Base-by-base conservation (phyloP, 30 jellyfish, hydroid and myxozoan species). In the Mastigias papua region DNA sequence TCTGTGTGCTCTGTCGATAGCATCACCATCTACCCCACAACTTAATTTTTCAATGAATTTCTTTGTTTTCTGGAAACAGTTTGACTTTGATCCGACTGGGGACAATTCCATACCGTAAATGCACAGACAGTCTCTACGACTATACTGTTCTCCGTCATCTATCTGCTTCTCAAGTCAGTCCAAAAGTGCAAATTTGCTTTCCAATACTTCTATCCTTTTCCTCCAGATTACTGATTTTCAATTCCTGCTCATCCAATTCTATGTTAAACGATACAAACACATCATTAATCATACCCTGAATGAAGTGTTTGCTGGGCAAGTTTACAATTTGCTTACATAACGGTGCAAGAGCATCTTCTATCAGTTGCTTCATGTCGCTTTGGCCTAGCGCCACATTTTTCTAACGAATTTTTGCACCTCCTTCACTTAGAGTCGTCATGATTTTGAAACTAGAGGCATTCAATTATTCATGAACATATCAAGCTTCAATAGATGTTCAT, bases 1-100 rank as follows among this genome's bases (percentile, higher is more conserved):
- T 1, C 92, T 29, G 61, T 82, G 86, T 32, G 92, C 86, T 23
- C 92, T 48, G 92, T 82, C 92, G 31, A 82, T 68, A 21, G 27
- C 80, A 34, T 34, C 54, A n/a, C 33, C 80, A 29, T 34, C 51
- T 31, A 69, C 80, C 30, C 33, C 80, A 26, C 29, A 34, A 20
- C 61, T 42, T 17, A 69, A 29, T 69, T 69, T 42, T 26, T 37
- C 54, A 69, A 69, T 20, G 33, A 69, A 22, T 37, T 69, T 29
- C 33, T 69, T 69, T 8, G 33, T 42, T 31, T 69, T 69, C 33
- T 69, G 61, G 22, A 26, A 4, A 31, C n/a, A 34, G 30, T 35
- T 9, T 23, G 37, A 70, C 21, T 60, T 73, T 73, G 85, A 16
- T 15, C 85, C 66, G 0, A 29, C 48, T 73, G 64, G 69, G 30